These are phyloP conservation scores for Anthonomus grandis DNA, from an alignment of 1,140 invertebrate species.

Conservation along the genomic window DNA sequence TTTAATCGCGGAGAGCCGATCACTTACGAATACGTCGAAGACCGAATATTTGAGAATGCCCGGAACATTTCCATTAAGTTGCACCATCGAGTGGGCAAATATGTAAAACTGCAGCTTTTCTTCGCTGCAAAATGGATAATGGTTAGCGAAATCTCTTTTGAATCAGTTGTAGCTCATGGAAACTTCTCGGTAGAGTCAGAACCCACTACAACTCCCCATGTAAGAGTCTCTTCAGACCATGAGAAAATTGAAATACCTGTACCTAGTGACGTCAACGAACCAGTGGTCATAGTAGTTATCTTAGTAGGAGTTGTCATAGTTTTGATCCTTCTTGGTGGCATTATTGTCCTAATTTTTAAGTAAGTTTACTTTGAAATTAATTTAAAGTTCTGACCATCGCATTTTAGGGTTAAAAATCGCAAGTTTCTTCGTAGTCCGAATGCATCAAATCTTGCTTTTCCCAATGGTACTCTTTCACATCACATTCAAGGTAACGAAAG, in stretches of 20 bases:
- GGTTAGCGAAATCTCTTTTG: constrained; percentile 81
- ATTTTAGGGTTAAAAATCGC: constrained; percentile 60
- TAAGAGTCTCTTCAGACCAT: constrained; percentile 50
- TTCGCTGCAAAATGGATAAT: constrained; percentile 85
- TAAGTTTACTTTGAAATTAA: constrained; percentile 4
- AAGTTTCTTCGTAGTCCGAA: constrained; percentile 74
- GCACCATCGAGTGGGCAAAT: constrained; percentile 70
- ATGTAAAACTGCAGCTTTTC: constrained; percentile 72
- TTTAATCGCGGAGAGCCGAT: constrained; percentile 62
- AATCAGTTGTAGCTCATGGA: constrained; percentile 70
- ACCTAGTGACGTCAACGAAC: constrained; percentile 66
- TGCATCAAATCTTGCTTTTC: constrained; percentile 58
- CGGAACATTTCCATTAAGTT: constrained; percentile 70
- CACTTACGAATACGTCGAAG: constrained; percentile 54
- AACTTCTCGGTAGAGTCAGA: constrained; percentile 64
- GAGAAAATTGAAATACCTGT: constrained; percentile 58
- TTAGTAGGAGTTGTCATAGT: constrained; percentile 76
- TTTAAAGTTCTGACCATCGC: not conserved
- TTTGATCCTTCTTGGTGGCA: constrained; percentile 68
- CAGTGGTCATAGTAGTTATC: constrained; percentile 76
- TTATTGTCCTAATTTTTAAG: constrained; percentile 73
- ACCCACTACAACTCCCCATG: constrained; percentile 43
- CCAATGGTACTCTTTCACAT: constrained; percentile 38
- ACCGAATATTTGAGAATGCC: constrained; percentile 63
- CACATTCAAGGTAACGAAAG: constrained; percentile 35